A percentile compares a stretch with the other conserved stretches of the same genome.
Conservation (phyloP, 2,888 invertebrate species). For the Parthenolecanium corni region DNA sequence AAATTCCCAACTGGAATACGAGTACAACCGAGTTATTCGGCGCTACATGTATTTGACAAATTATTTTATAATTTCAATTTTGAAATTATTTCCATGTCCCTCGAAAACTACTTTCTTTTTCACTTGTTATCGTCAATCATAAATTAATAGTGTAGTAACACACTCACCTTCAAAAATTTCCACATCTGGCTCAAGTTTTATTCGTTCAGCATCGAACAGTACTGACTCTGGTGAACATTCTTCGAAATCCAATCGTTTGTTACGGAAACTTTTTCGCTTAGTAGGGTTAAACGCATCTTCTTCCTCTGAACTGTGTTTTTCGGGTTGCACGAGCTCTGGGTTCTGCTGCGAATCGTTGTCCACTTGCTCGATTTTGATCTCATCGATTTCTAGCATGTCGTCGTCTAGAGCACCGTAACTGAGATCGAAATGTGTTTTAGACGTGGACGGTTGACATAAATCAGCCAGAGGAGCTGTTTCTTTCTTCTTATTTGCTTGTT, state of each 20-base stretch:
- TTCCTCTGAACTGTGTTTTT: not conserved
- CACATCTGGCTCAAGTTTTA: not conserved
- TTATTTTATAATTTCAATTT: too few species aligned
- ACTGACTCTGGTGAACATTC: not conserved
- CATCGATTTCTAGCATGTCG: slow-evolving; percentile 1
- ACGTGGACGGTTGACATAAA: slow-evolving; percentile 8
- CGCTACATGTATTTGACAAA: too few species aligned
- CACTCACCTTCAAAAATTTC: not conserved
- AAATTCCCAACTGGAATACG: too few species aligned
- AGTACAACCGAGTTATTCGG: too few species aligned
- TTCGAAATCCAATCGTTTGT: not conserved
- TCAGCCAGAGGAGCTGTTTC: not conserved
- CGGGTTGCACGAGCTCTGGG: not conserved
- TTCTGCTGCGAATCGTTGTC: not conserved
- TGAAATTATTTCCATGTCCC: too few species aligned
- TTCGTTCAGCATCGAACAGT: not conserved
- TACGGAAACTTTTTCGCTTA: not conserved
- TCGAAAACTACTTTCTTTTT: too few species aligned
- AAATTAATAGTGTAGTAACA: too few species aligned
- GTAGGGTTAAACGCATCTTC: not conserved
- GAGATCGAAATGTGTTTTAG: not conserved
- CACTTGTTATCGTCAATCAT: too few species aligned
- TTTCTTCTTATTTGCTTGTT: slow-evolving; percentile 33
- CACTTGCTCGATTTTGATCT: not conserved
- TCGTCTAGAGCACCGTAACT: not conserved